phyloP scores from a whole-genome alignment of 2,113 vertebrate genomes.

The Corapipo altera region DNA sequence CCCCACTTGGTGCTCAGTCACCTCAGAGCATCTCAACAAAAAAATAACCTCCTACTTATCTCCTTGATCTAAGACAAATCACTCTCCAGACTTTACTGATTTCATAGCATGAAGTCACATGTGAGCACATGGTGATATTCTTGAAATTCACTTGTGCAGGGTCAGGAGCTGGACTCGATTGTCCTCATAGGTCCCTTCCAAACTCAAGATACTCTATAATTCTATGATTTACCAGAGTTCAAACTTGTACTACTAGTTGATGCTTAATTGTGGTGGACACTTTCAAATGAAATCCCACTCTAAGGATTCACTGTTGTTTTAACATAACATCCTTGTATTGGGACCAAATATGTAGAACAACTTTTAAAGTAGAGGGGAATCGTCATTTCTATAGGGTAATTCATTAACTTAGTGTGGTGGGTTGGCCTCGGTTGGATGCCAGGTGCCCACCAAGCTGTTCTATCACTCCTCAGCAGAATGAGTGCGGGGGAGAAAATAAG shows the following conservation, averaged over 20 bases:
- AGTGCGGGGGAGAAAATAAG: not conserved
- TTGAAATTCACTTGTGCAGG: not conserved
- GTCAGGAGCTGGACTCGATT: accelerated
- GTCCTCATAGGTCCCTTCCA: not conserved
- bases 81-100: not conserved
- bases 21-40: not conserved
- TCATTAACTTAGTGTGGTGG: not conserved
- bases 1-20: not conserved
- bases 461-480: not conserved
- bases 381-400: not conserved
- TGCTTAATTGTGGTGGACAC: not conserved
- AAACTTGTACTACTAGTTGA: not conserved
- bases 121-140: not conserved
- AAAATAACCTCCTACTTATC: not conserved
- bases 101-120: not conserved
- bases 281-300: not conserved
- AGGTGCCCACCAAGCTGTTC: not conserved
- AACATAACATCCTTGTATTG: not conserved
- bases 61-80: not conserved
- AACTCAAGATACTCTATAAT: not conserved
- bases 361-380: not conserved
- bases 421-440: not conserved
- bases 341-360: not conserved
- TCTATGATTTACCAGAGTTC: not conserved
- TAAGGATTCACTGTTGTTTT: not conserved